Base-by-base conservation (phyloP, 1,140 invertebrate species). In the Leptestheria dahalacensis region DNA sequence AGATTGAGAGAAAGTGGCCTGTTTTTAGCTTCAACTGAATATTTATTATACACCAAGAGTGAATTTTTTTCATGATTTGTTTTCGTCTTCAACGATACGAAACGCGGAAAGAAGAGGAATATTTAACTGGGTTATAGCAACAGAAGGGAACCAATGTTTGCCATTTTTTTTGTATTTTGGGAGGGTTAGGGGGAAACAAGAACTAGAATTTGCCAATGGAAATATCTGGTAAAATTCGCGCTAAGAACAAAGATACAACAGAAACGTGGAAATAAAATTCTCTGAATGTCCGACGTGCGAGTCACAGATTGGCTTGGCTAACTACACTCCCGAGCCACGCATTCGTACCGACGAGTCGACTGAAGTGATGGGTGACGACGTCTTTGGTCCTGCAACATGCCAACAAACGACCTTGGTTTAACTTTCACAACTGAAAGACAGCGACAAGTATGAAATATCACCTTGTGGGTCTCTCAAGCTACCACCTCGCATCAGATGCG, bases 371-470 rank as follows among this genome's bases (percentile, higher is more conserved):
- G 58, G 58, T 29, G 58, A 60, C 6, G 58, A 60, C 12, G 58
- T 60, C 52, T 60, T 60, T 9, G 58, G 58, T 29, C 58, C 58
- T 60, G 58, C 2, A 53, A 12, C 25, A 20, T n/a, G 24, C 24
- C 29, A n/a, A 18, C 33, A 58, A 58, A 18, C 3, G n/a, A n/a
- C n/a, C n/a, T n/a, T n/a, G n/a, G n/a, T n/a, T n/a, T n/a, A n/a
- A n/a, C n/a, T n/a, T n/a, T n/a, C n/a, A 51, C 28, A 47, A 46
- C 47, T 2, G 20, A 57, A 57, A 20, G 18, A 23, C 10, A 48
- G 24, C 47, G 41, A 26, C 3, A 24, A 15, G 11, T 23, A 47
- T 15, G n/a, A 0, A n/a, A 26, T 26, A 11, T 47, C 26, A 25
- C 26, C 23, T 29, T 29, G 53, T 2, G 53, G 53, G 18, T 55